These are phyloP conservation scores for Archilochus colubris DNA, from an alignment of 2,113 vertebrate species.

Conservation along the genomic window DNA sequence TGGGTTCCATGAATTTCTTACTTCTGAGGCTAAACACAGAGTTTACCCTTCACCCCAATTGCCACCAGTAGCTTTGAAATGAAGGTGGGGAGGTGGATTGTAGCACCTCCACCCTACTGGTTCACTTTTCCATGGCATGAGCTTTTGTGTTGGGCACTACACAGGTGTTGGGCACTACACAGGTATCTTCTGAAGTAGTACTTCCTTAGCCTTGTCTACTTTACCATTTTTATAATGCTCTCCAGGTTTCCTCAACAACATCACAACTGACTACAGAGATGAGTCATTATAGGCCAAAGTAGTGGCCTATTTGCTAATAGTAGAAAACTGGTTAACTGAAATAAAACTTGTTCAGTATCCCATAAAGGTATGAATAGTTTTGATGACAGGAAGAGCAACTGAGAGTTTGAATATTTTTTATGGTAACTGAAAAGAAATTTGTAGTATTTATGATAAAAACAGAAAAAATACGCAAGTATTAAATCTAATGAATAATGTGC, in stretches of 20 bases:
- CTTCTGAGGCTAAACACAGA: neutral
- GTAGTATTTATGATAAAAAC: neutral
- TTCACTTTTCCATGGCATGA: neutral
- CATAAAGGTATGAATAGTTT: neutral
- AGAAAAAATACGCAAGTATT: neutral
- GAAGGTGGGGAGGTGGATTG: rapidly evolving
- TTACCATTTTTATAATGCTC: neutral
- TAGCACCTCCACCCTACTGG: neutral
- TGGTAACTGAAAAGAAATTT: neutral
- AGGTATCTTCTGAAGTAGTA: neutral
- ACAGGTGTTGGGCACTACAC: neutral
- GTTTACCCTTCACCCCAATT: neutral
- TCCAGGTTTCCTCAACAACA: neutral
- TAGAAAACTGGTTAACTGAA: neutral
- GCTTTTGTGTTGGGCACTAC: neutral
- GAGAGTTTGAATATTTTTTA: neutral
- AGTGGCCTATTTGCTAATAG: neutral
- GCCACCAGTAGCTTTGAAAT: neutral
- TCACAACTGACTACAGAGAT: neutral
- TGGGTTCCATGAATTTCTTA: neutral
- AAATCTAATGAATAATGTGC: neutral
- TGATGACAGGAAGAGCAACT: neutral
- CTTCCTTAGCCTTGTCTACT: neutral
- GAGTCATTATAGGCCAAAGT: neutral
- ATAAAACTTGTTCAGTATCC: neutral